Evolutionary conservation across 2,113 vertebrate species (phyloP), one percentile per base, ranked within the genome.

Genomic region (Ctenomys sociabilis): DNA sequence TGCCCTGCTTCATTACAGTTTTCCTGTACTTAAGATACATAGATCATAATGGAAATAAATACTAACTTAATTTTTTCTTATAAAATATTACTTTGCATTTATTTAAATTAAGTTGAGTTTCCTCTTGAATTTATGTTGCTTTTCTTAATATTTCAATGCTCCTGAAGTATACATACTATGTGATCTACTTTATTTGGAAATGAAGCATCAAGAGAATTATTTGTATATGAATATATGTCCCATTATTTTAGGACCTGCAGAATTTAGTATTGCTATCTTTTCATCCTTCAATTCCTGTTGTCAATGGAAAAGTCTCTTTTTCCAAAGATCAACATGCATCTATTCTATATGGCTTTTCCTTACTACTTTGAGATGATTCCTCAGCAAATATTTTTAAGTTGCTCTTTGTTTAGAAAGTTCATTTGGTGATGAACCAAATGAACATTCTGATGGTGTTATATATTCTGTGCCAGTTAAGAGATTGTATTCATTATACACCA

Each of bases 11-110:
- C 32, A 88, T 61, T 59, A 54, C 61, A 77, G 14, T 88, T 90
- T 96, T 82, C 35, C 61, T 93, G 4, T 19, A 45, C 81, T 95
- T 88, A 80, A 30, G 2, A n/a, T 73, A 68, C 40, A 7, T 30
- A 75, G 24, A 21, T 77, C 93, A 93, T 57, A 88, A 16, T 96
- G 63, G 89, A 95, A 93, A 77, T 64, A 81, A 96, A 83, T 70
- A 91, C 13, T 22, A 64, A 88, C 2, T 14, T 45, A 52, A 66
- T 54, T 73, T 66, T 72, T 78, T 91, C n/a, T 30, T 78, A 80
- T 12, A 52, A 32, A 90, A 91, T 70, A 90, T 86, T 57, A 30
- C 63, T 86, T 91, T 82, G 28, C 21, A 43, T 49, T 64, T 90
- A 80, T 80, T 80, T 32, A 49, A 80, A 45, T 75, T 70, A 52